phyloP scores from a whole-genome alignment of 2,888 invertebrate species.

The Scaeva pyrastri region DNA sequence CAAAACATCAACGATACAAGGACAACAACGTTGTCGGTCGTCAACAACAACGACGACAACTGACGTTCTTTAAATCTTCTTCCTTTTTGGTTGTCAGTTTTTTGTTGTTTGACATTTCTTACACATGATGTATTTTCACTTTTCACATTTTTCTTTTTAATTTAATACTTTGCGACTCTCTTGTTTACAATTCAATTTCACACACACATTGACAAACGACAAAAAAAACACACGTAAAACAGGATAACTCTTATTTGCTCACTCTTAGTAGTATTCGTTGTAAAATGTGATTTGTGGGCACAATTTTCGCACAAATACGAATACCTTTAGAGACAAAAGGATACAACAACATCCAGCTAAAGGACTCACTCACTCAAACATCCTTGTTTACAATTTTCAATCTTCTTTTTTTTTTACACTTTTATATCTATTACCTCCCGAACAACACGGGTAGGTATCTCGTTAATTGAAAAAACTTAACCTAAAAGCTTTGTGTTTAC shows the following conservation, averaged over 20 bases:
- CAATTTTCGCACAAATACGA: constrained; percentile 32
- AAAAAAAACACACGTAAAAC: neutral
- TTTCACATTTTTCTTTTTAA: neutral
- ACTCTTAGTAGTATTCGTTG: constrained; percentile 10
- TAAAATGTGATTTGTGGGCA: constrained; percentile 38
- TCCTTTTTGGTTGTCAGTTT: neutral
- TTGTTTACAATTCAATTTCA: constrained; percentile 64
- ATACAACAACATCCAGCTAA: neutral
- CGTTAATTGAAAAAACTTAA: constrained; percentile 59
- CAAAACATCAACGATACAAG: neutral
- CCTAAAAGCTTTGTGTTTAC: constrained; percentile 64
- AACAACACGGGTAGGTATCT: constrained; percentile 15
- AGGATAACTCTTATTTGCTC: constrained; percentile 44
- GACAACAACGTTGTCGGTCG: no score
- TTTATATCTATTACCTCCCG: constrained; percentile 36
- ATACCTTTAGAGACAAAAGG: neutral
- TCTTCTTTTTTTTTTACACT: constrained; percentile 37
- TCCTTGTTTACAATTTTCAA: constrained; percentile 38
- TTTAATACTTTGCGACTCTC: neutral
- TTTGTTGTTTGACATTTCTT: constrained; percentile 28
- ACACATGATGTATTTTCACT: neutral
- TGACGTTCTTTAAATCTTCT: neutral
- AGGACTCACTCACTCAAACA: constrained; percentile 23
- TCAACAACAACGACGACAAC: neutral
- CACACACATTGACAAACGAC: no score